phyloP scores from a whole-genome alignment of 2,797 vertebrate genomes.

The Smutsia temminckii region DNA sequence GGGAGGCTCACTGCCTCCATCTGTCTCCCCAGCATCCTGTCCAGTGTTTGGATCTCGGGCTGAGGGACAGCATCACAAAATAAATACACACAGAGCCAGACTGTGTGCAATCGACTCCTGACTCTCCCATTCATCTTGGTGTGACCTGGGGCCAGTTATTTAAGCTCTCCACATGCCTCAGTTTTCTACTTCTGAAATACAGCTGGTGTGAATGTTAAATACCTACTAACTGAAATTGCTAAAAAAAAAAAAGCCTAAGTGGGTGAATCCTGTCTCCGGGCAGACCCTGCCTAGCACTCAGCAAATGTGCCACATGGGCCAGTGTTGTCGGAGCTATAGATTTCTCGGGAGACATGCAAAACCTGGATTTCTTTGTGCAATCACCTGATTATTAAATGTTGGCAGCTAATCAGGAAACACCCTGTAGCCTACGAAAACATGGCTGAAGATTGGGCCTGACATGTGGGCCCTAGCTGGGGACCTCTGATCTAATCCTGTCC shows the following conservation, averaged over 20 bases:
- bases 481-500: neutral
- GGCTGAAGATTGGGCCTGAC: neutral
- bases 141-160: neutral
- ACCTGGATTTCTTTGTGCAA: neutral
- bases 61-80: neutral
- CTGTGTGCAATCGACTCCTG: accelerated
- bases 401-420: neutral
- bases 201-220: neutral
- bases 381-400: neutral
- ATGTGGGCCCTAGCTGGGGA: neutral
- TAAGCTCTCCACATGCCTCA: neutral
- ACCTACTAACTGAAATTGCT: neutral
- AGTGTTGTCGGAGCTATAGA: neutral
- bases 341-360: neutral
- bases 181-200: neutral
- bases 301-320: neutral
- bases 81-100: neutral
- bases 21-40: neutral
- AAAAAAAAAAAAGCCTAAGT: neutral
- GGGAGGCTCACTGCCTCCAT: neutral
- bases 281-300: neutral
- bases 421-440: neutral
- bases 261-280: neutral
- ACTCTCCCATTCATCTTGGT: neutral
- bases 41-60: neutral